Evolutionary conservation across 1,140 invertebrate genomes (phyloP).

Genomic region (Macrobrachium nipponense): DNA sequence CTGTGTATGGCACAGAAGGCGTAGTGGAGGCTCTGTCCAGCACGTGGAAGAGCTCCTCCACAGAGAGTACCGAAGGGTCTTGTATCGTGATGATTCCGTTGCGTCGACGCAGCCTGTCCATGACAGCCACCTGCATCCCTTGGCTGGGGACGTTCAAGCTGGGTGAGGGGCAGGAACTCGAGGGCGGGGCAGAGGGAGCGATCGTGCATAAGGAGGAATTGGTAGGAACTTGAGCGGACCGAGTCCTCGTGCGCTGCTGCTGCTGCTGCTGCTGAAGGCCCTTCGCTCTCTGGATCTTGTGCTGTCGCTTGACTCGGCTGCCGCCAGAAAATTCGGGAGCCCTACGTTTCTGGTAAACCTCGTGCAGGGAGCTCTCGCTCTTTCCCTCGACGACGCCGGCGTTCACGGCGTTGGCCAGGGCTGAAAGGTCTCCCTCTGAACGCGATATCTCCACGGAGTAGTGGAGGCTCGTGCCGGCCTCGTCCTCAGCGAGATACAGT

Average conservation of each 20-base stretch:
- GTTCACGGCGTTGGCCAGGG: slow-evolving; percentile 15
- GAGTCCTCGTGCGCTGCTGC: slow-evolving; percentile 38
- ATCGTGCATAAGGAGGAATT: no score
- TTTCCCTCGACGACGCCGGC: slow-evolving; percentile 23
- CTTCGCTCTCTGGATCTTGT: slow-evolving; percentile 64
- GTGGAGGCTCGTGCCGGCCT: slow-evolving; percentile 60
- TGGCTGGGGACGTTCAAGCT: not conserved
- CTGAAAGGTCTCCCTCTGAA: slow-evolving; percentile 60
- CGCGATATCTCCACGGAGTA: slow-evolving; percentile 62
- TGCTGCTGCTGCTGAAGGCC: slow-evolving; percentile 55
- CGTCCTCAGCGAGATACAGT: slow-evolving; percentile 60
- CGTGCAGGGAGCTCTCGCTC: slow-evolving; percentile 52
- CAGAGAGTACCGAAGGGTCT: slow-evolving; percentile 62
- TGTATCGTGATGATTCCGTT: slow-evolving; percentile 64
- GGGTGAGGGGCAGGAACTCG: not conserved
- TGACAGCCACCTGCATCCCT: slow-evolving; percentile 57
- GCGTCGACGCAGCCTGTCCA: slow-evolving; percentile 55
- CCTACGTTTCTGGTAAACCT: slow-evolving; percentile 59
- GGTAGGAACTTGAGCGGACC: not conserved
- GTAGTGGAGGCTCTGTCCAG: slow-evolving; percentile 55
- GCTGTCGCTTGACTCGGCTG: slow-evolving; percentile 59
- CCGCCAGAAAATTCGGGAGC: slow-evolving; percentile 55
- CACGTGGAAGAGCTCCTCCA: slow-evolving; percentile 62
- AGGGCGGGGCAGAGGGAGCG: not conserved
- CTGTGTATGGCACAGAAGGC: slow-evolving; percentile 28